These are phyloP conservation scores for Euura lappo DNA, from an alignment of 1,140 invertebrate genomes.

Conservation along the genomic window DNA sequence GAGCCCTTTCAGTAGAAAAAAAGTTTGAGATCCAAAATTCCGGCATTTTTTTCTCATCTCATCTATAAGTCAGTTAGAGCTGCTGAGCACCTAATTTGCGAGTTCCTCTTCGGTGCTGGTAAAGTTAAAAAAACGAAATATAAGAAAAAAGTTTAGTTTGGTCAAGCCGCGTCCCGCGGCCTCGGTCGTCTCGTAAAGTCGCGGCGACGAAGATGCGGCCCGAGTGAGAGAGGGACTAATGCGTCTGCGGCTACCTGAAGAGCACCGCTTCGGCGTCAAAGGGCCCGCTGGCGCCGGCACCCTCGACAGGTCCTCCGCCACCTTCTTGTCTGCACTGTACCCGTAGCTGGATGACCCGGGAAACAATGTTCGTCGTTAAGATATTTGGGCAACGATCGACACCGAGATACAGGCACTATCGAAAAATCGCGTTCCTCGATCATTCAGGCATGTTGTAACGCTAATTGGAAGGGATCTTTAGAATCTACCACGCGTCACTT, in stretches of 20 bases:
- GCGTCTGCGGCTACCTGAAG: slow-evolving; percentile 62
- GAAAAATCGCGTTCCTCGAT: background rate
- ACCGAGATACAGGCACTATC: slow-evolving; percentile 9
- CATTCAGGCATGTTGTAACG: background rate
- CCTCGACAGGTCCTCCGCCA: slow-evolving; percentile 29
- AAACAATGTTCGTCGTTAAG: no score
- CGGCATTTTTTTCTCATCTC: no score
- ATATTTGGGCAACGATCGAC: background rate
- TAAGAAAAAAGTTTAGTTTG: no score
- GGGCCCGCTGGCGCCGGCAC: slow-evolving; percentile 57
- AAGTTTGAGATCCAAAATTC: no score
- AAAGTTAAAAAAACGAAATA: no score
- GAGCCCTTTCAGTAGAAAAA: no score
- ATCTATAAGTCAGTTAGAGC: no score
- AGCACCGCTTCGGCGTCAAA: slow-evolving; percentile 57
- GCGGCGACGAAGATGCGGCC: slow-evolving; percentile 30
- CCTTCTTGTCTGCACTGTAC: slow-evolving; percentile 23
- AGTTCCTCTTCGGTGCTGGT: no score
- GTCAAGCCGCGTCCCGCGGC: no score
- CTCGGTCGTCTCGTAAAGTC: no score
- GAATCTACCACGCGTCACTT: background rate
- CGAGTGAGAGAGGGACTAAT: slow-evolving; percentile 55
- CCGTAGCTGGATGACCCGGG: slow-evolving; percentile 8
- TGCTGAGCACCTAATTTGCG: no score
- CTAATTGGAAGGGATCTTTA: background rate